These are phyloP conservation scores for Bufo bufo DNA, from an alignment of 2,113 vertebrate species.

Conservation along the genomic window DNA sequence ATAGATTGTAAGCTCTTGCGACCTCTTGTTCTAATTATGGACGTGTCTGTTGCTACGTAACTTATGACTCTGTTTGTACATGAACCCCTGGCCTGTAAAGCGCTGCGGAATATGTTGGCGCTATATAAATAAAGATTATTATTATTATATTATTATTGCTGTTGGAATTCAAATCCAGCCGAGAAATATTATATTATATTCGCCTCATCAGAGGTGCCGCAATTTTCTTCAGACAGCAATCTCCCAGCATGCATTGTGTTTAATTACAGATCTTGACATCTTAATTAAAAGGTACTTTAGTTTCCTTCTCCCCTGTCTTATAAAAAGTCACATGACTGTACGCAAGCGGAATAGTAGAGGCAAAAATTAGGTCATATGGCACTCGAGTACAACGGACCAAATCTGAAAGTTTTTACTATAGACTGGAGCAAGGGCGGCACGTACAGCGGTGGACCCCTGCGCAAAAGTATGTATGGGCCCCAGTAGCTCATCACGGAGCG, in stretches of 20 bases:
- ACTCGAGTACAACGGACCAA: neutral
- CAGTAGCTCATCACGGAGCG: too few species aligned
- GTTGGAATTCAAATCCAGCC: neutral
- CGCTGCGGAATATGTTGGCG: too few species aligned
- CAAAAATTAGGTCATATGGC: conserved; percentile 1
- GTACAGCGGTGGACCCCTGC: too few species aligned
- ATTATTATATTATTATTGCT: neutral
- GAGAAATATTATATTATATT: conserved; percentile 8
- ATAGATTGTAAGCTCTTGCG: too few species aligned
- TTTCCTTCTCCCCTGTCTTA: conserved; percentile 39
- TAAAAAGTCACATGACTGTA: neutral
- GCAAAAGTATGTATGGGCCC: too few species aligned
- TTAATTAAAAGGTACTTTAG: conserved; percentile 42
- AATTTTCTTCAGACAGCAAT: conserved; percentile 30
- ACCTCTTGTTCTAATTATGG: too few species aligned
- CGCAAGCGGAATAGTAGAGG: neutral
- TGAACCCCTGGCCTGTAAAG: too few species aligned
- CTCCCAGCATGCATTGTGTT: conserved; percentile 42
- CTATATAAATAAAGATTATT: too few species aligned
- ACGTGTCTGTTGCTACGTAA: too few species aligned
- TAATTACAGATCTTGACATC: conserved; percentile 36
- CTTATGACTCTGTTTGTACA: too few species aligned
- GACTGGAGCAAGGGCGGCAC: neutral
- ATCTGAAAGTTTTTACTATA: neutral
- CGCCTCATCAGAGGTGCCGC: neutral